Percentiles rank a stretch among this genome's conserved stretches.
These are phyloP conservation scores for Microctenopoma stevenorrisi DNA, from an alignment of 2,797 vertebrate genomes.

Conservation along the genomic window DNA sequence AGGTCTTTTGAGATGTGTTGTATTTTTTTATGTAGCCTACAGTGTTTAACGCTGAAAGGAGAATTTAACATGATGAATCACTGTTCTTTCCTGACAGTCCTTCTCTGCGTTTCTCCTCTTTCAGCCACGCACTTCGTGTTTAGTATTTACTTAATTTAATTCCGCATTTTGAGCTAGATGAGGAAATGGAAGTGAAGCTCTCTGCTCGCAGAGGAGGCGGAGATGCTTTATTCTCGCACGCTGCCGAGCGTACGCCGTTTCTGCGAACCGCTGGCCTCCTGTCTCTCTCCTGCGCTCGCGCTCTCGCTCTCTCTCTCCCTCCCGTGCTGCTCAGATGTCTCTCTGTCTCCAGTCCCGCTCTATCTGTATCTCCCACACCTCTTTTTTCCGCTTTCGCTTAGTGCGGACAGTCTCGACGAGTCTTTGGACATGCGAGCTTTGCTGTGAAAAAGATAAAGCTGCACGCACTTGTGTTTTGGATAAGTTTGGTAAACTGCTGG, in stretches of 20 bases:
- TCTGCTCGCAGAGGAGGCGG: conserved; percentile 28
- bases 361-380: background rate
- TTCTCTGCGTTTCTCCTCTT: too few relatives aligned
- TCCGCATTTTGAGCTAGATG: background rate
- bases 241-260: conserved; percentile 26
- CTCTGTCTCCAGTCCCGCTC: background rate
- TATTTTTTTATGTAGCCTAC: too few relatives aligned
- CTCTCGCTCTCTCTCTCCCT: background rate
- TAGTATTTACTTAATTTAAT: background rate
- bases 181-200: conserved; percentile 57
- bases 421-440: too few relatives aligned
- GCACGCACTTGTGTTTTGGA: background rate
- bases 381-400: background rate
- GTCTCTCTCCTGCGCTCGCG: too few relatives aligned
- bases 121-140: too few relatives aligned
- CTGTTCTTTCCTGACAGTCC: too few relatives aligned
- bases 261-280: background rate
- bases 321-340: background rate
- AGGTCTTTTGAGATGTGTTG: too few relatives aligned
- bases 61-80: too few relatives aligned
- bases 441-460: background rate
- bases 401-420: too few relatives aligned
- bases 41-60: too few relatives aligned
- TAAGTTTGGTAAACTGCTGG: background rate
- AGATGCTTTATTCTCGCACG: conserved; percentile 48